Evolutionary conservation across 2,888 invertebrate species (phyloP).

Genomic region (Punctoribates punctum): DNA sequence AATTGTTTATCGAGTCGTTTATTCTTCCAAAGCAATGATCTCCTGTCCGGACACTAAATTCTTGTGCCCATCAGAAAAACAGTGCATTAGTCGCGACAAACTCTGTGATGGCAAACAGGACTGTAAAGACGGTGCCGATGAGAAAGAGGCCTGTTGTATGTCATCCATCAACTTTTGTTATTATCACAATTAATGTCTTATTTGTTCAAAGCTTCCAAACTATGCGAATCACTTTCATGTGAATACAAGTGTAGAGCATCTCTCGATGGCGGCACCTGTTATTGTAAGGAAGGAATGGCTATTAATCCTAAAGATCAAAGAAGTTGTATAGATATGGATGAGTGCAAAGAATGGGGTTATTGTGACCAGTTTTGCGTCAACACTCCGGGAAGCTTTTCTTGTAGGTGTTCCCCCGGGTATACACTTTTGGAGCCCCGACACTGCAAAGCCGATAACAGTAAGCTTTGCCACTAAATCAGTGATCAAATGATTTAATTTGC

Average conservation of each 20-base stretch:
- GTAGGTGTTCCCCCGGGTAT: constrained; percentile 78
- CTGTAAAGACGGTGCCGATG: constrained; percentile 86
- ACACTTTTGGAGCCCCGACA: constrained; percentile 59
- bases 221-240: constrained; percentile 80
- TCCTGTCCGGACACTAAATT: constrained; percentile 87
- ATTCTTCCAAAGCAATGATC: constrained; percentile 60
- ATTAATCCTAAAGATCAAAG: constrained; percentile 73
- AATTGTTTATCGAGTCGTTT: not conserved
- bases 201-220: constrained; percentile 62
- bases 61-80: constrained; percentile 76
- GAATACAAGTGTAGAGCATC: constrained; percentile 88
- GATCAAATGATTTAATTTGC: not conserved
- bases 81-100: constrained; percentile 81
- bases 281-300: constrained; percentile 77
- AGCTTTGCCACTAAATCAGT: constrained; percentile 43
- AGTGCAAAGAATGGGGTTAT: constrained; percentile 59
- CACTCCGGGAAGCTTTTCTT: constrained; percentile 72
- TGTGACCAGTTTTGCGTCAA: constrained; percentile 94
- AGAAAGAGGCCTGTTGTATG: constrained; percentile 82
- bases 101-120: constrained; percentile 86
- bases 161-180: constrained; percentile 49
- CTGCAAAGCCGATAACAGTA: constrained; percentile 53
- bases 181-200: not conserved
- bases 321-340: constrained; percentile 87
- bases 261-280: constrained; percentile 81